Base-by-base conservation (phyloP, 1,140 invertebrate species). In the Carcinoscorpius rotundicauda region DNA sequence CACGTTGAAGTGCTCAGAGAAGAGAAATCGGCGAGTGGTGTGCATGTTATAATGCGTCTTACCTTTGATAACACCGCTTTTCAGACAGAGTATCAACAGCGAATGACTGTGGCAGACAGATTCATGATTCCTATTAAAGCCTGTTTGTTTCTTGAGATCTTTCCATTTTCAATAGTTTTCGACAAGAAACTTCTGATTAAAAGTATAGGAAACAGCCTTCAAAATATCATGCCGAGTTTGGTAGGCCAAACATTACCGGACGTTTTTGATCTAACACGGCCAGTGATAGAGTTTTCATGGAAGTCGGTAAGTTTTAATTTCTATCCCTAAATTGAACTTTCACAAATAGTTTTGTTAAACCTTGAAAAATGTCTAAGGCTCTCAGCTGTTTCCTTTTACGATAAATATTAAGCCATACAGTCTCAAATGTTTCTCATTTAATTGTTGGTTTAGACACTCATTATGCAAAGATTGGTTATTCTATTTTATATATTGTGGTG, bases 91-190 rank as follows among this genome's bases (percentile, higher is more conserved):
- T 11, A 69, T 11, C 67, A 50, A 64, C 73, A 60, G 64, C 66
- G 61, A 66, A 52, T 62, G 71, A 51, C 62, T 48, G 70, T 73
- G 3, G 66, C 78, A n/a, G 69, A 64, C 59, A 62, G 61, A 9
- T 66, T 75, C 58, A 68, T 70, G 62, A 75, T 95, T 70, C 86
- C 91, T 4, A 88, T 94, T 55, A 88, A 86, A 72, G 89, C 91
- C 0, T 76, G 78, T 11, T 70, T 95, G 3, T 81, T 98, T 6
- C 96, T 98, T 72, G 93, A 98, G 75, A 92, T 98, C 73, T 98
- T 98, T 78, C 95, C 96, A 4, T 98, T 98, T 79, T 94, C 93
- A 78, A 89, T 98, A 71, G 90, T 96, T 48, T 97, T 98, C 78
- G 88, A 91, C 86, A 91, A 88, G 3, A 87, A 93, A 71, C 90